These are phyloP conservation scores for Argyresthia albistria DNA, from an alignment of 2,888 invertebrate species.

Conservation along the genomic window DNA sequence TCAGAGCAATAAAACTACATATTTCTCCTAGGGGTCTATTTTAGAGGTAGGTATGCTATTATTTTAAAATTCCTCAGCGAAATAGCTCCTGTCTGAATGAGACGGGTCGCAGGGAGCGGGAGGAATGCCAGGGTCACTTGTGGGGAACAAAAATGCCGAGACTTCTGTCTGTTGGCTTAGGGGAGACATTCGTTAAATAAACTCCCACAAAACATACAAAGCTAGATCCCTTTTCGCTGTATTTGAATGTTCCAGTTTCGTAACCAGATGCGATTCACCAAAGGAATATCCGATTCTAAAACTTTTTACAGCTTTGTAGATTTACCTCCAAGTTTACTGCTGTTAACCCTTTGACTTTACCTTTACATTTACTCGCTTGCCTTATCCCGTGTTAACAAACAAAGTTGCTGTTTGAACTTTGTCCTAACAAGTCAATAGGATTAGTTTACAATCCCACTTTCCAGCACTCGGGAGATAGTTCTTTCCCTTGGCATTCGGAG, in stretches of 20 bases:
- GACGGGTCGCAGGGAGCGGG: not conserved
- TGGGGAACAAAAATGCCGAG: not conserved
- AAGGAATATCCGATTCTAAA: no score
- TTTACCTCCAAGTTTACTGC: not conserved
- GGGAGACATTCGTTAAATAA: no score
- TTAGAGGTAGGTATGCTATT: no score
- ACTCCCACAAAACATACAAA: no score
- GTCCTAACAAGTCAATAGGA: not conserved
- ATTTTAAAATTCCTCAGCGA: constrained; percentile 17
- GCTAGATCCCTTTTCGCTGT: no score
- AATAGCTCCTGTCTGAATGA: not conserved
- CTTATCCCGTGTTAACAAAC: not conserved
- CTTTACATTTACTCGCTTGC: not conserved
- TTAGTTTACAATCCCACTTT: not conserved
- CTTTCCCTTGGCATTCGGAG: constrained; percentile 16
- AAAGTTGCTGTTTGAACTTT: not conserved
- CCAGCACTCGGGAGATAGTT: no score
- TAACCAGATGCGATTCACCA: no score
- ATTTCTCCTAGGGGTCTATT: no score
- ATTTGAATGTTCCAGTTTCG: no score
- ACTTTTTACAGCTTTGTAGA: no score
- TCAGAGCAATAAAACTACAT: no score
- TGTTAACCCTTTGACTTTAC: not conserved
- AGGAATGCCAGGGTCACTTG: constrained; percentile 1
- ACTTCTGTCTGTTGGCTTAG: not conserved